Percentiles rank a stretch among this genome's conserved stretches.
Evolutionary conservation across 2,888 invertebrate species (phyloP).

Genomic region (Drosophila emarginata): DNA sequence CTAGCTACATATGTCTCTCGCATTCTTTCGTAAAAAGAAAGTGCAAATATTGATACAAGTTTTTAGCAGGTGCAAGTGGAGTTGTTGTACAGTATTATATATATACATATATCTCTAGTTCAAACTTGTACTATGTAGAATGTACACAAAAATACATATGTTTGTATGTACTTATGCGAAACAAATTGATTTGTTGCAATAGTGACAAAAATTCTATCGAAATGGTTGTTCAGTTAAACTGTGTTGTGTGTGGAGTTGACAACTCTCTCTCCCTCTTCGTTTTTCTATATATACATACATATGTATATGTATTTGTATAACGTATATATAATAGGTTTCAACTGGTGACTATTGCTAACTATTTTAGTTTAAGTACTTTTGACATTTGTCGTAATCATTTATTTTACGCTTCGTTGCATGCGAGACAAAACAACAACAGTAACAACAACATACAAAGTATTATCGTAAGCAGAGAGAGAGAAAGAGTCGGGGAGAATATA

Average conservation of each 20-base stretch:
- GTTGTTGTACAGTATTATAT: slow-evolving; percentile 2
- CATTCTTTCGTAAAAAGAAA: slow-evolving; percentile 43
- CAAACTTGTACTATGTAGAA: background rate
- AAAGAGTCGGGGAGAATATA: background rate
- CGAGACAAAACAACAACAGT: slow-evolving; percentile 23
- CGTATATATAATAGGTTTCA: slow-evolving; percentile 28
- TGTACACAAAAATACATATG: background rate
- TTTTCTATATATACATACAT: background rate
- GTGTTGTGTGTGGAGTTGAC: slow-evolving; percentile 9
- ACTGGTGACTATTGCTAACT: slow-evolving; percentile 29
- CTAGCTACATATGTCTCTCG: background rate
- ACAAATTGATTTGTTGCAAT: slow-evolving; percentile 6
- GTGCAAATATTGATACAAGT: slow-evolving; percentile 68
- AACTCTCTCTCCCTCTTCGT: slow-evolving; percentile 9
- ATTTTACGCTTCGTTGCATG: slow-evolving; percentile 57
- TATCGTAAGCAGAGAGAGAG: background rate
- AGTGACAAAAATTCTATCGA: slow-evolving; percentile 2
- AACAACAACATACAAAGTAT: background rate
- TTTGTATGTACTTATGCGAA: background rate
- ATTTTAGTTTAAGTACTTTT: slow-evolving; percentile 18
- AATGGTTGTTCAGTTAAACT: slow-evolving; percentile 14
- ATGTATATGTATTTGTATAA: background rate
- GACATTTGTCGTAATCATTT: slow-evolving; percentile 52
- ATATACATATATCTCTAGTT: slow-evolving; percentile 1
- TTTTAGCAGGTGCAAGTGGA: slow-evolving; percentile 34